phyloP scores from a whole-genome alignment of 2,113 vertebrate species.

The Paracanthobrama guichenoti region DNA sequence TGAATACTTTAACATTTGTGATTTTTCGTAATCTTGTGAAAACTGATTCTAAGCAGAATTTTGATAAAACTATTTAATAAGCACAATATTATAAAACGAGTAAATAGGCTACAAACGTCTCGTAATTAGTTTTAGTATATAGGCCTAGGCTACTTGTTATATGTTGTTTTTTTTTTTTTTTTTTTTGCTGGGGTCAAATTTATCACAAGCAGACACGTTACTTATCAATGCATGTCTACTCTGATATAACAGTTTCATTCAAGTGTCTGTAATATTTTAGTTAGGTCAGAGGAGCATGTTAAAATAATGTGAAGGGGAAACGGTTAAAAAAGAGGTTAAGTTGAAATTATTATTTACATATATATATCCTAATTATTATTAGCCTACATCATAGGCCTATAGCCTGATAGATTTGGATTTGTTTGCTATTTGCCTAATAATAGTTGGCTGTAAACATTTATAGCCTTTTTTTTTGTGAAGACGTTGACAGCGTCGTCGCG shows the following conservation, averaged over 20 bases:
- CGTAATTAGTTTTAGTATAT: background rate
- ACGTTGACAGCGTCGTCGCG: slow-evolving; percentile 21
- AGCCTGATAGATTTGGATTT: background rate
- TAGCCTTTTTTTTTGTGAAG: background rate
- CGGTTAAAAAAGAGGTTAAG: background rate
- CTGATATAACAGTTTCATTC: background rate
- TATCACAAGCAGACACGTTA: background rate
- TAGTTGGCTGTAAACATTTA: no score
- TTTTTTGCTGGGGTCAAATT: background rate
- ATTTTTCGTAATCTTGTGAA: background rate
- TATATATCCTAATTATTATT: no score
- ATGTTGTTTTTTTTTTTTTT: background rate
- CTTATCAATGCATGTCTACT: background rate
- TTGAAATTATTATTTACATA: background rate
- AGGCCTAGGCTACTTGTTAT: background rate
- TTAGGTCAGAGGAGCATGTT: background rate
- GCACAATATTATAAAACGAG: background rate
- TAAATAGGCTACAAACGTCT: background rate
- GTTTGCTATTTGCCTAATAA: no score
- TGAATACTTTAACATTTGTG: background rate
- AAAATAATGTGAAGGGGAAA: background rate
- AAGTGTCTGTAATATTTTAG: background rate
- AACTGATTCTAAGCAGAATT: background rate
- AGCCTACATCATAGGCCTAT: background rate
- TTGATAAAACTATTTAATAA: background rate